phyloP scores from a whole-genome alignment of 1,140 invertebrate species.

The Caenorhabditis elegans region WBcel235 BX284603.4:4560001-4560500 shows the following conservation, averaged over 20 bases:
- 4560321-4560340: background rate
- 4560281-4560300: constrained; percentile 7
- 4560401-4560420: background rate
- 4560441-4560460: background rate
- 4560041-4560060: background rate
- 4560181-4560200: background rate
- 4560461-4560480: background rate
- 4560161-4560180: background rate
- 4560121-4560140: background rate
- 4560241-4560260: background rate
- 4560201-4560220: background rate
- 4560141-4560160: background rate
- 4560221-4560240: background rate
- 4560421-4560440: background rate
- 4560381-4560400: background rate
- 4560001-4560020: background rate
- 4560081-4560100: background rate
- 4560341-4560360: constrained; percentile 13
- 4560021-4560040: constrained; percentile 6
- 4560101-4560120: background rate
- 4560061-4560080: constrained; percentile 27
- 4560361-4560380: background rate
- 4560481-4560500: background rate
- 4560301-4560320: background rate
- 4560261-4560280: background rate